These are phyloP conservation scores for Coenonympha glycerion DNA, from an alignment of 2,888 invertebrate genomes.

Conservation along the genomic window DNA sequence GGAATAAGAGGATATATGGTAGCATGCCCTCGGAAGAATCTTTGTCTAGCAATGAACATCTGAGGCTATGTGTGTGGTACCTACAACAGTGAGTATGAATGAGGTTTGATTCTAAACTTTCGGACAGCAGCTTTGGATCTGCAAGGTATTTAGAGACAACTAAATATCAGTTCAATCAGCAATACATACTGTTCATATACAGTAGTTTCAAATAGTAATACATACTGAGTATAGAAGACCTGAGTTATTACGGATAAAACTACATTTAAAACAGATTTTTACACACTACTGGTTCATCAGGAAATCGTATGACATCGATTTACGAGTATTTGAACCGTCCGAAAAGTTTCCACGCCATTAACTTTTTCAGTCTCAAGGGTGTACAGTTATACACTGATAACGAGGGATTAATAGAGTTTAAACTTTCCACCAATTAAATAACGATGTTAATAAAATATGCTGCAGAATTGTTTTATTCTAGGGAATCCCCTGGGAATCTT, in stretches of 20 bases:
- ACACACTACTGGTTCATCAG: slow-evolving; percentile 29
- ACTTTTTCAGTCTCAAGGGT: slow-evolving; percentile 67
- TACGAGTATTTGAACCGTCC: slow-evolving; percentile 68
- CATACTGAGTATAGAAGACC: too few species aligned
- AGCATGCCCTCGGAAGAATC: too few species aligned
- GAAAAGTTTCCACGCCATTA: slow-evolving; percentile 68
- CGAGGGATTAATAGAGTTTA: slow-evolving; percentile 38
- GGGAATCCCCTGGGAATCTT: background rate
- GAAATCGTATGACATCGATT: slow-evolving; percentile 71
- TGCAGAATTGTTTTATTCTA: background rate
- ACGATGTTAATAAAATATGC: slow-evolving; percentile 7
- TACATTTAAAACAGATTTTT: background rate
- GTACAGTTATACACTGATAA: slow-evolving; percentile 61
- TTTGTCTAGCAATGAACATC: too few species aligned
- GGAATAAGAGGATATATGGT: background rate
- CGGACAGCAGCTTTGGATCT: too few species aligned
- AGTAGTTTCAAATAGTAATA: too few species aligned
- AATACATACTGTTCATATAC: too few species aligned
- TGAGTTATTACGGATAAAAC: background rate
- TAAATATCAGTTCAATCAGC: too few species aligned
- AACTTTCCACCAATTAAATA: slow-evolving; percentile 19
- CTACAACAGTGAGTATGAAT: too few species aligned
- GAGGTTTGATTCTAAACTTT: too few species aligned
- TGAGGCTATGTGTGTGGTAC: too few species aligned
- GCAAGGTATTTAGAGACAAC: too few species aligned